These are phyloP conservation scores for Seriola dumerili DNA, from an alignment of 2,113 vertebrate species.

Conservation along the genomic window DNA sequence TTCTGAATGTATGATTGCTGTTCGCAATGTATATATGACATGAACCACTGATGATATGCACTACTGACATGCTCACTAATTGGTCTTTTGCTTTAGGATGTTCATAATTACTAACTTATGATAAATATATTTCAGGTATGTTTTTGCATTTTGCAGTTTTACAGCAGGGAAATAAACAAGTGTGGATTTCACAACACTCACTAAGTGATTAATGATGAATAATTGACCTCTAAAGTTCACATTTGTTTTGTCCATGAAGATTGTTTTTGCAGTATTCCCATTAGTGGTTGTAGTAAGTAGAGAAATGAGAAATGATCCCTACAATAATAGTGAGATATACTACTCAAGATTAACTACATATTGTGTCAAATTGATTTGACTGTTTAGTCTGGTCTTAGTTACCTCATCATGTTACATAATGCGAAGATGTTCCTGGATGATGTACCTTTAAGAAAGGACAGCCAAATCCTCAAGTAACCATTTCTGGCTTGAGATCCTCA, in stretches of 20 bases:
- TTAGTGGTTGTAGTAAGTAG: too few species aligned
- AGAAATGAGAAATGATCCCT: background rate
- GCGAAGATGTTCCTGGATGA: constrained; percentile 16
- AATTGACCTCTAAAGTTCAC: background rate
- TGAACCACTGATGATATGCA: background rate
- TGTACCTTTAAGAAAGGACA: constrained; percentile 21
- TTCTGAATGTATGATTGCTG: background rate
- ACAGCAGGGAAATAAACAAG: background rate
- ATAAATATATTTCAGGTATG: background rate
- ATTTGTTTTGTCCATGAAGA: too few species aligned
- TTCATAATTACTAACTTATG: background rate
- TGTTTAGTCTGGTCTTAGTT: background rate
- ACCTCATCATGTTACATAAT: constrained; percentile 9
- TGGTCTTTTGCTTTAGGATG: background rate
- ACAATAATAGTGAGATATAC: background rate
- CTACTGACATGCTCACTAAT: background rate
- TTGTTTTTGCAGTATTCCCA: background rate
- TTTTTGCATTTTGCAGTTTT: background rate
- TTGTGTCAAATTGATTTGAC: background rate
- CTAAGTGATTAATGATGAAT: background rate
- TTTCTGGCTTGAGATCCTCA: constrained; percentile 28
- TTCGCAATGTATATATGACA: background rate
- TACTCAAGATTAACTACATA: background rate
- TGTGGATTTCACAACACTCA: background rate
- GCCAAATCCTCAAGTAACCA: constrained; percentile 19